Evolutionary conservation across 2,797 vertebrate species (phyloP).

Genomic region (Megalops cyprinoides): DNA sequence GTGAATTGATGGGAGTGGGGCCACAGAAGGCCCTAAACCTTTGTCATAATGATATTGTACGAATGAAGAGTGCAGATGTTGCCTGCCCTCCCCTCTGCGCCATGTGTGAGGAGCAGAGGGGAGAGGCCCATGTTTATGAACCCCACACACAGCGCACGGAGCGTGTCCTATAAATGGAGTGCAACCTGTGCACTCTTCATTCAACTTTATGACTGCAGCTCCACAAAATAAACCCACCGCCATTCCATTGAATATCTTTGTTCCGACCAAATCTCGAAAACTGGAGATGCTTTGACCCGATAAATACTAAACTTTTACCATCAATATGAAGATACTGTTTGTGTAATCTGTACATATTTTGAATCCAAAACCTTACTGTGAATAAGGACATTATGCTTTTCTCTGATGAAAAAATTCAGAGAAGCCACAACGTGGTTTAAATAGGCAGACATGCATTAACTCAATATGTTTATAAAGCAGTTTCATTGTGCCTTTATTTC

Average conservation of each 20-base stretch:
- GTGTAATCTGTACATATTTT: too few species aligned
- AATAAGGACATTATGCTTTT: too few species aligned
- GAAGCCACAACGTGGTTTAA: too few species aligned
- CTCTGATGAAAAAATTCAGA: too few species aligned
- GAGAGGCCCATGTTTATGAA: conserved; percentile 65
- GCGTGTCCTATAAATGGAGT: conserved; percentile 21
- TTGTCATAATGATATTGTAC: conserved; percentile 70
- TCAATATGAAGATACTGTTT: too few species aligned
- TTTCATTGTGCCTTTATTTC: too few species aligned
- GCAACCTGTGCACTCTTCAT: conserved; percentile 59
- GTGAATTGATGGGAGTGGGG: too few species aligned
- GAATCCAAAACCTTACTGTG: too few species aligned
- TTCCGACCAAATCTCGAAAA: conserved; percentile 43
- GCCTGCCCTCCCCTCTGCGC: conserved; percentile 39
- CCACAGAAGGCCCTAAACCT: conserved; percentile 50
- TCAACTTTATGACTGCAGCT: conserved; percentile 60
- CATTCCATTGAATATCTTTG: conserved; percentile 35
- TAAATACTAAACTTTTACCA: conserved; percentile 20
- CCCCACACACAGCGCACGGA: conserved; percentile 41
- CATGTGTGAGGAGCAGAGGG: conserved; percentile 23
- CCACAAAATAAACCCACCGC: conserved; percentile 56
- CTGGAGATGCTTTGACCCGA: neutral
- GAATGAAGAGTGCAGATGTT: conserved; percentile 65
- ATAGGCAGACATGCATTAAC: too few species aligned
- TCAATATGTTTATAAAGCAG: too few species aligned